Base-by-base conservation (phyloP, 2,888 invertebrate species). In the Megaustenia siamemsis region DNA sequence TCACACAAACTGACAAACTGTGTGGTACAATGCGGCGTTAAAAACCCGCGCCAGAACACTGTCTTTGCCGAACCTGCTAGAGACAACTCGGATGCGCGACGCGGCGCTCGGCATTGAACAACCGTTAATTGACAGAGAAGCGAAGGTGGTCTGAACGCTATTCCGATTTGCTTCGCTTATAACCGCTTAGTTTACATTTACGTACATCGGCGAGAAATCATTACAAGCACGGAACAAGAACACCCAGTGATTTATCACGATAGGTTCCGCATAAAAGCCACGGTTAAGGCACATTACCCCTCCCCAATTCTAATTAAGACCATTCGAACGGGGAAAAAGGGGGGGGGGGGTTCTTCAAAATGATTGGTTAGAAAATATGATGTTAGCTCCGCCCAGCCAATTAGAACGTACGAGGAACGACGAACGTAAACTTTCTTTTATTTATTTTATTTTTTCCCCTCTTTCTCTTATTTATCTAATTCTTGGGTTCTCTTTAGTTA, bases 331-430 rank as follows among this genome's bases (percentile, higher is more conserved):
- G n/a, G n/a, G n/a, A n/a, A n/a, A n/a, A n/a, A n/a, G n/a, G n/a
- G n/a, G n/a, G 40, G 78, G 63, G 40, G 63, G 43, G 21, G 24
- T 35, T 78, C 78, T 66, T 10, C 45, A 43, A 63, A 63, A 78
- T 63, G 78, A 78, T 78, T 78, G 78, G 78, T 66, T 78, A 28
- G 63, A 45, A 66, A 78, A 78, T 66, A 66, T 66, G 78, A 78
- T 66, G 35, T 78, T 78, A 45, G 78, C 78, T 45, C 78, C 78
- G 63, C 78, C 78, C 66, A n/a, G 43, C 32, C 78, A 78, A 78
- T 78, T 78, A 78, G 78, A 63, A 21, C 28, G 32, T 73, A 73
- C 32, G 4, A 18, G 32, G 32, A 35, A 49, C 6, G 49, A 49
- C 1, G 28, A 73, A 73, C 15, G 18, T 21, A 73, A 1, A 38